Evolutionary conservation across 2,113 vertebrate species (phyloP), one percentile per base, ranked within the genome.

Genomic region (Pseudonaja textilis): DNA sequence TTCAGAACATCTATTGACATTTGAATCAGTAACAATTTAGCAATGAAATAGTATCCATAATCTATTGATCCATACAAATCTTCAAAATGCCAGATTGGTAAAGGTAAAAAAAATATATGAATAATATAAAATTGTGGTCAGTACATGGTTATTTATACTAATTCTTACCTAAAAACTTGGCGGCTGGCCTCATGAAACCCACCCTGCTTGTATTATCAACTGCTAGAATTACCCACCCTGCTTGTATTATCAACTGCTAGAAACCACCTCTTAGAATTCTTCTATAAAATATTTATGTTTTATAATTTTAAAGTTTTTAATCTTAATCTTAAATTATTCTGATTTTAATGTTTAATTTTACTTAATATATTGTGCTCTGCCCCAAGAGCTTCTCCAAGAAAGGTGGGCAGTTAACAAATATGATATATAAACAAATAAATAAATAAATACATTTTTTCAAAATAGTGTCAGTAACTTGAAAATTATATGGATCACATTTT

Each of bases 51-150:
- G 2, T 29, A 9, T 55, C 29, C 86, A 69, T 74, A 88, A 54
- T 47, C 45, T 42, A 4, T 12, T 3, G 47, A 57, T 11, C 39
- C 23, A 9, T 42, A 22, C 39, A 61, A 61, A 54, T 42, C 4
- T 52, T 20, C 91, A 89, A 18, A 2, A 5, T 91, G 3, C 5
- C 87, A 93, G 88, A 89, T 12, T 26, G 57, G 1, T 10, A 87
- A 90, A 47, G 18, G 50, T 59, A 90, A 93, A 92, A 91, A 61
- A 85, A 52, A 11, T 55, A 91, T 57, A 14, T 88, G 61, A 56
- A 2, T 92, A 50, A 85, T 95, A 3, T 88, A 64, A 9, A 74
- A 6, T 5, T 2, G 2, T 26, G 2, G n/a, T n/a, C 26, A 74
- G 5, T 23, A 0, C 4, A 81, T 14, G 18, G n/a, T 93, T 88